Evolutionary conservation across 2,797 vertebrate species (phyloP).

Genomic region (Fratercula arctica): DNA sequence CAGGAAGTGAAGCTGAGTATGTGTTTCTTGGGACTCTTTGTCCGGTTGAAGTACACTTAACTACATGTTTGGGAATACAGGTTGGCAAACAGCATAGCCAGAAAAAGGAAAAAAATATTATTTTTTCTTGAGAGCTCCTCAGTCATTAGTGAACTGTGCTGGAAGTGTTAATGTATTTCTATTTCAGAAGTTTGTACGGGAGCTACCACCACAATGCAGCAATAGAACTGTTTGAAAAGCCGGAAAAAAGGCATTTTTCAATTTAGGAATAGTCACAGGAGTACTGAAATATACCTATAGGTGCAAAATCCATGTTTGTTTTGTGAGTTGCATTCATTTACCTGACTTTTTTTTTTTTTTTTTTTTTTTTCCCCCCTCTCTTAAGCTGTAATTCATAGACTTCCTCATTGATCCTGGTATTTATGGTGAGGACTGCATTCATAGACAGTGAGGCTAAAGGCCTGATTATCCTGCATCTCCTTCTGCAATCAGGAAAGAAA

Average conservation of each 20-base stretch:
- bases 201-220: neutral
- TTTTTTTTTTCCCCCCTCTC: neutral
- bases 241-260: neutral
- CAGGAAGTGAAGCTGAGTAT: conserved; percentile 5
- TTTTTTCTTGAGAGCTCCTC: neutral
- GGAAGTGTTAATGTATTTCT: neutral
- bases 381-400: neutral
- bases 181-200: neutral
- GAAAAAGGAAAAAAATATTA: neutral
- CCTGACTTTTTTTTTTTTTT: neutral
- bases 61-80: neutral
- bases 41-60: neutral
- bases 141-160: neutral
- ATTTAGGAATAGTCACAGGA: neutral
- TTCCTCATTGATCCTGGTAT: neutral
- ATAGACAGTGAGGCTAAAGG: neutral
- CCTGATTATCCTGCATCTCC: neutral
- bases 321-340: neutral
- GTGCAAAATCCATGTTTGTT: neutral
- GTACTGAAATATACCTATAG: neutral
- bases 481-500: neutral
- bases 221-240: neutral
- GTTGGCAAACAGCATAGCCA: neutral
- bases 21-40: neutral
- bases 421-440: neutral